Conservation (phyloP, 2,888 invertebrate genomes). For the Acanthoscelides obtectus region DNA sequence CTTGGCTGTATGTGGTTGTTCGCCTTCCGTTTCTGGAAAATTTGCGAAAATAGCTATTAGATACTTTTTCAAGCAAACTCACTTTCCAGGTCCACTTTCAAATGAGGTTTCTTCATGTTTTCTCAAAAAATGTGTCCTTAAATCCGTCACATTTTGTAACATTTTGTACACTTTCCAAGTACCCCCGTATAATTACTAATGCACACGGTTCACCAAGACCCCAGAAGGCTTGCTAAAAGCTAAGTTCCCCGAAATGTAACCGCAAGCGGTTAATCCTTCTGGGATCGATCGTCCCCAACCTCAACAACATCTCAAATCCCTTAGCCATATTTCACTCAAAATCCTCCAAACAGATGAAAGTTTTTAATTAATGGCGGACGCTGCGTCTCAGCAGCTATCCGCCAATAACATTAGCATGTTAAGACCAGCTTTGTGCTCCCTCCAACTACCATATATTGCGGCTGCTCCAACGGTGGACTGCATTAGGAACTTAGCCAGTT, state of each 20-base stretch:
- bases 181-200: not conserved
- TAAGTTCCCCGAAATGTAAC: not conserved
- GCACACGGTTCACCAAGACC: not conserved
- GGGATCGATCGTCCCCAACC: not conserved
- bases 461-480: not conserved
- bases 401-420: slow-evolving; percentile 26
- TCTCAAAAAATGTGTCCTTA: no score
- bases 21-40: no score
- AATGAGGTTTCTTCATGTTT: no score
- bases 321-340: slow-evolving; percentile 6
- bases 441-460: not conserved
- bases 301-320: not conserved
- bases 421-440: slow-evolving; percentile 22
- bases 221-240: not conserved
- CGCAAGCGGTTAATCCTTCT: not conserved
- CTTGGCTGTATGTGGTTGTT: no score
- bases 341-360: slow-evolving; percentile 8
- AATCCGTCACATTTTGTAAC: no score
- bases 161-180: not conserved
- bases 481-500: slow-evolving; percentile 10
- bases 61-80: no score
- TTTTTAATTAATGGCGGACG: slow-evolving; percentile 18
- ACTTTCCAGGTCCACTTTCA: no score
- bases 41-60: no score
- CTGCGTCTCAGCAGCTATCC: slow-evolving; percentile 3